Evolutionary conservation across 2,113 vertebrate species (phyloP).

Genomic region (Triplophysa dalaica): DNA sequence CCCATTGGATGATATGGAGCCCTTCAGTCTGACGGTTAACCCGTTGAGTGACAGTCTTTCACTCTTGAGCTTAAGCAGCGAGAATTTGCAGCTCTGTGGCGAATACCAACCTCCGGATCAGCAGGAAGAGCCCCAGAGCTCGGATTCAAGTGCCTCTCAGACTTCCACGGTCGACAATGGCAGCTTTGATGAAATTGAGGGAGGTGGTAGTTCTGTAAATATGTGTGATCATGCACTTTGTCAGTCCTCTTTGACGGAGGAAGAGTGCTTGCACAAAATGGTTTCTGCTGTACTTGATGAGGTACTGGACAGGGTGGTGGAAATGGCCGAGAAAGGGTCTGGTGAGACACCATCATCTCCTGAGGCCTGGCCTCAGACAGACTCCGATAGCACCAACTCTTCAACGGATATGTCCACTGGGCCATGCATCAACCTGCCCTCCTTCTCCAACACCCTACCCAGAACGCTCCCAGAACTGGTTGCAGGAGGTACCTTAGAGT

Average conservation of each 20-base stretch:
- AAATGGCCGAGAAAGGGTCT: constrained; percentile 73
- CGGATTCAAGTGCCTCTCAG: constrained; percentile 88
- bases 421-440: constrained; percentile 53
- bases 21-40: constrained; percentile 95
- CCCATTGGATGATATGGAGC: constrained; percentile 89
- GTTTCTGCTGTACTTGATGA: constrained; percentile 86
- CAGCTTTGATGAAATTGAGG: constrained; percentile 85
- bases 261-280: constrained; percentile 77
- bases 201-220: constrained; percentile 45
- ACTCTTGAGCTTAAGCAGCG: constrained; percentile 92
- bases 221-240: constrained; percentile 72
- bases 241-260: constrained; percentile 69
- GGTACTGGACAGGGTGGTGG: constrained; percentile 83
- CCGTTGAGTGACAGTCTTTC: constrained; percentile 94
- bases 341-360: constrained; percentile 68
- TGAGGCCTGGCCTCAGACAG: constrained; percentile 74
- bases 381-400: constrained; percentile 72
- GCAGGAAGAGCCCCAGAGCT: constrained; percentile 87
- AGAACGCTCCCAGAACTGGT: constrained; percentile 74
- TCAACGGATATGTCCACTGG: constrained; percentile 69
- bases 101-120: constrained; percentile 87
- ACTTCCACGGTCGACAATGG: constrained; percentile 87
- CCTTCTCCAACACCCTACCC: constrained; percentile 51
- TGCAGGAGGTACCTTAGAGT: constrained; percentile 72
- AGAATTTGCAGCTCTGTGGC: constrained; percentile 86